Percentiles rank a stretch among this genome's conserved stretches.
phyloP scores from a whole-genome alignment of 1,140 invertebrate species.

The Pseudomyrmex flavicornis region DNA sequence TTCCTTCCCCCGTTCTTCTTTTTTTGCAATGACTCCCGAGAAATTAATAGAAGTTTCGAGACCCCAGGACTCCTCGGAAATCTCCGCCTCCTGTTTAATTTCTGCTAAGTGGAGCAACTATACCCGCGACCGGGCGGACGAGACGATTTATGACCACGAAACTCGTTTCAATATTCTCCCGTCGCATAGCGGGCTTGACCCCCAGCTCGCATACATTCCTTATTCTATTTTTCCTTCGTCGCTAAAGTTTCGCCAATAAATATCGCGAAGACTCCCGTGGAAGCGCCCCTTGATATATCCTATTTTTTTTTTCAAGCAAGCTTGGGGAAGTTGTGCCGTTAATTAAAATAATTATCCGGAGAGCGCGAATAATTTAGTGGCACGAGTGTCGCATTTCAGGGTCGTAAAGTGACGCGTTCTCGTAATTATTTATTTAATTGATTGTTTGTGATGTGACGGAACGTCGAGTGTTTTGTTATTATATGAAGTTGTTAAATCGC shows the following conservation, averaged over 20 bases:
- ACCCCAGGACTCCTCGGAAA: not conserved
- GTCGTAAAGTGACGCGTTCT: slow-evolving; percentile 11
- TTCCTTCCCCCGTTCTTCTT: not conserved
- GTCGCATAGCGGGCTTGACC: not conserved
- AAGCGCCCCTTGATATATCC: not conserved
- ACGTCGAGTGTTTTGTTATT: no score
- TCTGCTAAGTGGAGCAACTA: slow-evolving; percentile 57
- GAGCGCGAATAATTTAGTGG: slow-evolving; percentile 7
- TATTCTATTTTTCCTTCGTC: slow-evolving; percentile 40
- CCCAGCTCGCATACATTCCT: slow-evolving; percentile 9
- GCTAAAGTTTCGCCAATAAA: slow-evolving; percentile 65
- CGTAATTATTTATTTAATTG: slow-evolving; percentile 41
- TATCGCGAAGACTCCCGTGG: slow-evolving; percentile 27
- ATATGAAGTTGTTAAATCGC: no score
- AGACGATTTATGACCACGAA: slow-evolving; percentile 56
- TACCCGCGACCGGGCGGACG: slow-evolving; percentile 5
- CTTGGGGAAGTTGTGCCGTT: slow-evolving; percentile 48
- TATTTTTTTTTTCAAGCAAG: not conserved
- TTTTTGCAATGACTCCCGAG: not conserved
- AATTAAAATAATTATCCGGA: slow-evolving; percentile 62
- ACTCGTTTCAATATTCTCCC: slow-evolving; percentile 60
- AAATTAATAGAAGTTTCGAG: slow-evolving; percentile 56
- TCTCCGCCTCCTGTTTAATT: slow-evolving; percentile 57
- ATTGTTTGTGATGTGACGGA: not conserved
- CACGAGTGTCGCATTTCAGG: not conserved